Percentiles rank a stretch among this genome's conserved stretches.
Conservation (phyloP, 2,888 invertebrate species). For the Eristalinus aeneus region DNA sequence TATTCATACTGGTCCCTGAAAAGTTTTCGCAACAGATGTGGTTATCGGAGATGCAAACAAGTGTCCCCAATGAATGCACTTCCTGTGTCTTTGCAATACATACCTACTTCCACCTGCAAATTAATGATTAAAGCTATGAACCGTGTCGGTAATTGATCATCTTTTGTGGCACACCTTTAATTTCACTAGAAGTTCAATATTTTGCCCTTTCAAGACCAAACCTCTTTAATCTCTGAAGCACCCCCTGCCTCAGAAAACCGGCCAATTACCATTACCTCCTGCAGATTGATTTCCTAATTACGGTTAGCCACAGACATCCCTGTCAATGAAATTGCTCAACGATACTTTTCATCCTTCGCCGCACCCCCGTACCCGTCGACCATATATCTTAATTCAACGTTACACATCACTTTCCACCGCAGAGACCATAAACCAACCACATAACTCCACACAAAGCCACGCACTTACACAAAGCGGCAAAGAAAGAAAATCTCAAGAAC, state of each 20-base stretch:
- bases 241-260: background rate
- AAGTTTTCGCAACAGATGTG: no score
- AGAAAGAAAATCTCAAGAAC: background rate
- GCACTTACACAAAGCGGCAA: background rate
- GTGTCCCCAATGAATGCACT: no score
- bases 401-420: slow-evolving; percentile 41
- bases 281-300: background rate
- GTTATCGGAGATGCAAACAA: no score
- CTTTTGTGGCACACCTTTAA: no score
- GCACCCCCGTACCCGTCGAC: background rate
- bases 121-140: no score
- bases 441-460: slow-evolving; percentile 38
- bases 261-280: background rate
- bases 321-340: background rate
- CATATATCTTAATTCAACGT: slow-evolving; percentile 49
- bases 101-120: no score
- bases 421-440: slow-evolving; percentile 56
- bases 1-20: no score
- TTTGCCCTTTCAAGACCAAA: background rate
- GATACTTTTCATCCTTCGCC: background rate
- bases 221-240: background rate
- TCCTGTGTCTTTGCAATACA: no score
- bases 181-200: background rate
- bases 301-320: background rate
- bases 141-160: no score